Conservation (phyloP, 2,888 invertebrate species). For the Drosophila gaucha region DNA sequence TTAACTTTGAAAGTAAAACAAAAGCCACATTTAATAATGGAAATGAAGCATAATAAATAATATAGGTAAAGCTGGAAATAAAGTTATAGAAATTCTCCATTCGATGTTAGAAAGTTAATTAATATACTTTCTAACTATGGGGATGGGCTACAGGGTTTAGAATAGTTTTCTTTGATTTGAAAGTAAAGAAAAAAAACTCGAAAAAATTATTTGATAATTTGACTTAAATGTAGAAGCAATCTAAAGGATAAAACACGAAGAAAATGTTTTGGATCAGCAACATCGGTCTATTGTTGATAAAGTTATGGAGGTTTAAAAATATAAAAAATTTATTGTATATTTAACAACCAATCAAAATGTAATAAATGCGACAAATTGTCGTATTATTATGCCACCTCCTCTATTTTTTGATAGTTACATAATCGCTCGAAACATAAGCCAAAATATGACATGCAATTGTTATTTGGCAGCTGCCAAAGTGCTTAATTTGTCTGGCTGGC, state of each 20-base stretch:
- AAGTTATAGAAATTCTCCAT: not conserved
- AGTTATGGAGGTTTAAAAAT: too few species aligned
- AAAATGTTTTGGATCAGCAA: too few species aligned
- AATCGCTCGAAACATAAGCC: slow-evolving; percentile 22
- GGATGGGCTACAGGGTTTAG: too few species aligned
- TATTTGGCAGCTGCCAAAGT: slow-evolving; percentile 24
- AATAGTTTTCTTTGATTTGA: too few species aligned
- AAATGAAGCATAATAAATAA: not conserved
- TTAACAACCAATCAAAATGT: not conserved
- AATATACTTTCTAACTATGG: not conserved
- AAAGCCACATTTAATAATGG: not conserved
- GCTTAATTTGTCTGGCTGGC: slow-evolving; percentile 13
- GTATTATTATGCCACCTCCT: slow-evolving; percentile 9
- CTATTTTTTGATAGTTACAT: slow-evolving; percentile 15
- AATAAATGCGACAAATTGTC: slow-evolving; percentile 23
- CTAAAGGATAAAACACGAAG: too few species aligned
- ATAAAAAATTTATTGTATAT: too few species aligned
- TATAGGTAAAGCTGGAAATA: not conserved
- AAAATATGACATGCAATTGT: slow-evolving; percentile 20
- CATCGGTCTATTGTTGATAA: too few species aligned
- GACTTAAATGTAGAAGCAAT: too few species aligned
- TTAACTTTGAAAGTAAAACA: not conserved
- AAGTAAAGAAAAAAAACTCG: too few species aligned
- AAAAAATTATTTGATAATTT: too few species aligned
- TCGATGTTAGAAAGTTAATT: slow-evolving; percentile 1